Evolutionary conservation across 2,888 invertebrate genomes (phyloP), one percentile per base, ranked within the genome.

Genomic region (Dusona sp.): DNA sequence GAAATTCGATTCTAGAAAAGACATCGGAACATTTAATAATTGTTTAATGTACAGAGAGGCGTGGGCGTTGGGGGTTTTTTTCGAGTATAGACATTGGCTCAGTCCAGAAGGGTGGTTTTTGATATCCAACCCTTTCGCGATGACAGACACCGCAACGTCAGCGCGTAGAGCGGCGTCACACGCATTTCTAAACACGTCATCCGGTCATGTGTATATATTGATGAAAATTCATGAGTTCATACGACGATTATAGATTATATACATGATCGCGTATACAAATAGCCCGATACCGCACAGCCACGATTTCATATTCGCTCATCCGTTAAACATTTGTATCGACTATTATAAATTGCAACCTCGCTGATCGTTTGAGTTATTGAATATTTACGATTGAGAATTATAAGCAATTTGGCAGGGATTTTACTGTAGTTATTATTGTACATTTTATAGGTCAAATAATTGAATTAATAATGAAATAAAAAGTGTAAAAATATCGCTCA

Each of bases 61-160:
- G 3, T 25, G 22, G 11, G 22, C 11, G 11, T 57, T 57, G 11
- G 9, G 3, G n/a, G 8, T 25, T 68, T 68, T 68, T 45, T 29
- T 8, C 33, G 29, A 48, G 48, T 25, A 36, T n/a, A 6, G 33
- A 16, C 33, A 33, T 61, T 48, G 61, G 33, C 42, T 68, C 54
- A 57, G 19, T 33, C 22, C 25, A 57, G 57, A 70, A 80, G 85
- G 80, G 72, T 79, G 84, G 73, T 82, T 86, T 61, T 61, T 87
- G 85, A 84, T 88, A 89, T 87, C 88, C 84, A 86, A 61, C 45
- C 80, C 84, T 74, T 61, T 77, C 61, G 29, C 51, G 85, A 86
- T 92, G 91, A 91, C 91, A 89, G 90, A 90, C 91, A 91, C 87
- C 89, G 90, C 89, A 90, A 90, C 91, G 90, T 92, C 92, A 92